Base-by-base conservation (phyloP, 2,888 invertebrate genomes). In the Acleris cristana region DNA sequence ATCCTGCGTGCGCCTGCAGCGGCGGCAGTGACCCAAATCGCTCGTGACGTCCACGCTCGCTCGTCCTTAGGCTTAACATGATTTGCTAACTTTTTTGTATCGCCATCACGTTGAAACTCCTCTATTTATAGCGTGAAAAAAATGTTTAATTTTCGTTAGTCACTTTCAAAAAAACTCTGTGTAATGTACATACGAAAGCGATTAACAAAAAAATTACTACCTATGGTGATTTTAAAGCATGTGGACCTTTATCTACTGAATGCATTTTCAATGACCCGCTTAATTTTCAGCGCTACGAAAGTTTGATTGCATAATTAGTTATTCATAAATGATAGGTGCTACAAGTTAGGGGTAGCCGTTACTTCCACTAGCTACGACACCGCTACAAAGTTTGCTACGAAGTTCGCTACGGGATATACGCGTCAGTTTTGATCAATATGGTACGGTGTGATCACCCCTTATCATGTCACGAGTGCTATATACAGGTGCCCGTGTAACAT, bases 1-100 rank as follows among this genome's bases (percentile, higher is more conserved):
- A 87, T 89, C 83, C 86, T 89, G 88, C 87, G 89, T 89, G 84
- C 26, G 58, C 26, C 58, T 58, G 59, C 58, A 53, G 48, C 58
- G 88, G 86, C 89, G 90, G 84, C 86, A 87, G 86, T 92, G 92
- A 91, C 92, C 92, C 89, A 90, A 83, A 90, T 92, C 72, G 79
- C 81, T 79, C 79, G 82, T 80, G 83, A 81, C 86, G 82, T 82
- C 81, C 85, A 84, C 83, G 83, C 84, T 78, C 83, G 87, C 83
- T 78, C 83, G 84, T 82, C 84, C 87, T 86, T 84, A 83, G 74
- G 73, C 71, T 66, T 70, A 72, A 79, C 71, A 81, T 76, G 80
- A 77, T 72, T 69, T 72, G 73, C 74, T 72, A 84, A 83, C 78
- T 79, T 79, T 74, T 72, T 69, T 71, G 53, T 62, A 71, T 67